Conservation (phyloP, 1,140 invertebrate genomes). For the Meteorus sp. region DNA sequence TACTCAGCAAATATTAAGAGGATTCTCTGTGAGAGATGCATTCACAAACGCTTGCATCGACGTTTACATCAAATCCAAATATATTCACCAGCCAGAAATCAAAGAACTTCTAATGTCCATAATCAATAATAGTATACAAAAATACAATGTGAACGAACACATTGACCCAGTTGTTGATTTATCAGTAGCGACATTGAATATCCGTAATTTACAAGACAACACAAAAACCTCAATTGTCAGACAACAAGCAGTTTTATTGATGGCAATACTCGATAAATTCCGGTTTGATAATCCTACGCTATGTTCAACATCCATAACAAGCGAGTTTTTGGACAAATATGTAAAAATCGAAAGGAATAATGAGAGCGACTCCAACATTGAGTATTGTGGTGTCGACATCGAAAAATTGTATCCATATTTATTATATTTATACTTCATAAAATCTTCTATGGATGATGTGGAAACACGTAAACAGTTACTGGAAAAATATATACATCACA, state of each 20-base stretch:
- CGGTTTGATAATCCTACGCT: background rate
- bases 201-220: slow-evolving; percentile 43
- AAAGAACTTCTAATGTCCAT: slow-evolving; percentile 37
- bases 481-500: slow-evolving; percentile 19
- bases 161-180: slow-evolving; percentile 27
- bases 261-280: slow-evolving; percentile 19
- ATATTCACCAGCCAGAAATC: slow-evolving; percentile 42
- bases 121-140: slow-evolving; percentile 37
- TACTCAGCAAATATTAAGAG: slow-evolving; percentile 66
- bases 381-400: slow-evolving; percentile 23
- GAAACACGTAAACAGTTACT: slow-evolving; percentile 37
- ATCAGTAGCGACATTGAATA: slow-evolving; percentile 35
- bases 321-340: slow-evolving; percentile 39
- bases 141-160: slow-evolving; percentile 17
- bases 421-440: slow-evolving; percentile 49
- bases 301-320: slow-evolving; percentile 13
- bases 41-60: slow-evolving; percentile 66
- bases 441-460: slow-evolving; percentile 35
- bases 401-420: slow-evolving; percentile 38
- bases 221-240: slow-evolving; percentile 40
- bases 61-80: slow-evolving; percentile 70
- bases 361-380: background rate
- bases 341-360: slow-evolving; percentile 20
- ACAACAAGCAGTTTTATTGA: slow-evolving; percentile 47
- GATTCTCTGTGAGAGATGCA: slow-evolving; percentile 59